A percentile compares a stretch with the other conserved stretches of the same genome.
Conservation (phyloP, 2,888 invertebrate species). For the Mythimna pallens region DNA sequence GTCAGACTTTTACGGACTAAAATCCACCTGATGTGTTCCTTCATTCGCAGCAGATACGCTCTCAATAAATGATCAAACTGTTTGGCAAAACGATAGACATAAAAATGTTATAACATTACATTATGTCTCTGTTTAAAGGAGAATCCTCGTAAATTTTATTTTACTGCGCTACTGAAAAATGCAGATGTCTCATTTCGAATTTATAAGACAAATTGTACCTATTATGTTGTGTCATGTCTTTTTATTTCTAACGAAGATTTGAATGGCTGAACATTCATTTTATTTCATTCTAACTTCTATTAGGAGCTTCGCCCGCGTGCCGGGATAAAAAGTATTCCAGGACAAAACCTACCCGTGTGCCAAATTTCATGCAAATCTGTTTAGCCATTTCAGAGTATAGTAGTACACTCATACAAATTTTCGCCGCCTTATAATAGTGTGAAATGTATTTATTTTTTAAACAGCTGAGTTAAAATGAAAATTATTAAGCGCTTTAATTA, state of each 20-base stretch:
- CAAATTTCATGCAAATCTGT: too few relatives aligned
- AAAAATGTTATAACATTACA: slow-evolving; percentile 34
- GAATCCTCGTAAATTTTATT: slow-evolving; percentile 41
- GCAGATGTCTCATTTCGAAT: slow-evolving; percentile 30
- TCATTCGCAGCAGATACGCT: neutral
- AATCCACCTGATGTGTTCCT: too few relatives aligned
- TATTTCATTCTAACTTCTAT: neutral
- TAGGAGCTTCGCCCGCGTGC: neutral
- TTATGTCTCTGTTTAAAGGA: slow-evolving; percentile 37
- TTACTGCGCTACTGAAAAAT: slow-evolving; percentile 42
- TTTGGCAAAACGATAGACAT: slow-evolving; percentile 27
- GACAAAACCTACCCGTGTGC: too few relatives aligned
- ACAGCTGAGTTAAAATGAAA: neutral
- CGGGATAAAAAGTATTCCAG: too few relatives aligned
- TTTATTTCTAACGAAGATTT: slow-evolving; percentile 6
- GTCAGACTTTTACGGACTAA: too few relatives aligned
- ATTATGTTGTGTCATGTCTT: slow-evolving; percentile 25
- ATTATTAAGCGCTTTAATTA: neutral
- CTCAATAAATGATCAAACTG: neutral
- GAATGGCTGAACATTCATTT: slow-evolving; percentile 12
- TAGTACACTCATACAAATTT: too few relatives aligned
- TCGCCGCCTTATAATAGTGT: too few relatives aligned
- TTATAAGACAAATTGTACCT: slow-evolving; percentile 23
- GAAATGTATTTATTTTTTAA: neutral
- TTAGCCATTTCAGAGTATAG: too few relatives aligned